A percentile compares a stretch with the other conserved stretches of the same genome.
Conservation (phyloP, 1,140 invertebrate genomes). For the Lepidurus packardi region DNA sequence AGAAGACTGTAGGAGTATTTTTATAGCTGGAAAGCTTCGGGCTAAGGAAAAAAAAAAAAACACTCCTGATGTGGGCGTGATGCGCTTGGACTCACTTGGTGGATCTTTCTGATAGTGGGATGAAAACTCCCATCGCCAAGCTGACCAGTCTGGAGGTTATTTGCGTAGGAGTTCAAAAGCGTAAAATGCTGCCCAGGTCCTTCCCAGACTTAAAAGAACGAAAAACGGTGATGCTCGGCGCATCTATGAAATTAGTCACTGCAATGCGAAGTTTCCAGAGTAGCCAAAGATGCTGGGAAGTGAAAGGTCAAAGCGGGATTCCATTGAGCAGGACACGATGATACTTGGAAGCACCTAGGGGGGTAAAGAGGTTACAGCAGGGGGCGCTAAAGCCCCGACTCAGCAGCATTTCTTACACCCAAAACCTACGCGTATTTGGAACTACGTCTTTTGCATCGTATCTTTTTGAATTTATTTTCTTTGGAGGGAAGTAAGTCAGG, state of each 20-base stretch:
- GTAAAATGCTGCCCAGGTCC: not conserved
- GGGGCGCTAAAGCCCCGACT: not conserved
- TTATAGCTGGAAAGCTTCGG: not conserved
- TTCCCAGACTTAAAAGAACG: not conserved
- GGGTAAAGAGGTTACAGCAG: slow-evolving; percentile 13
- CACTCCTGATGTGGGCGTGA: not conserved
- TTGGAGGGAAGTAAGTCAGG: too few species aligned
- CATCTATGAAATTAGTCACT: not conserved
- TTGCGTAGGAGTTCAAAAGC: not conserved
- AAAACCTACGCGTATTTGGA: not conserved
- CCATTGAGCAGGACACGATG: slow-evolving; percentile 7
- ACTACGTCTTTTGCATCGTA: not conserved
- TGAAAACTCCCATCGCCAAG: not conserved
- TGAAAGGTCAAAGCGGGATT: slow-evolving; percentile 4
- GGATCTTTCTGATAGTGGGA: not conserved
- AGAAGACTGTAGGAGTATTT: not conserved
- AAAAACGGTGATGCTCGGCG: not conserved
- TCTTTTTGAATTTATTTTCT: too few species aligned
- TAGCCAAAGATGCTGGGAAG: not conserved
- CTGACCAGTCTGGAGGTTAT: not conserved
- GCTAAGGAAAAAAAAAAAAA: not conserved
- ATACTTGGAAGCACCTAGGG: slow-evolving; percentile 15
- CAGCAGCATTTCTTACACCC: not conserved
- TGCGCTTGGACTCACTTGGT: not conserved
- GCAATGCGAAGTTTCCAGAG: not conserved